These are phyloP conservation scores for Lichenostomus cassidix DNA, from an alignment of 2,113 vertebrate species.

Conservation along the genomic window DNA sequence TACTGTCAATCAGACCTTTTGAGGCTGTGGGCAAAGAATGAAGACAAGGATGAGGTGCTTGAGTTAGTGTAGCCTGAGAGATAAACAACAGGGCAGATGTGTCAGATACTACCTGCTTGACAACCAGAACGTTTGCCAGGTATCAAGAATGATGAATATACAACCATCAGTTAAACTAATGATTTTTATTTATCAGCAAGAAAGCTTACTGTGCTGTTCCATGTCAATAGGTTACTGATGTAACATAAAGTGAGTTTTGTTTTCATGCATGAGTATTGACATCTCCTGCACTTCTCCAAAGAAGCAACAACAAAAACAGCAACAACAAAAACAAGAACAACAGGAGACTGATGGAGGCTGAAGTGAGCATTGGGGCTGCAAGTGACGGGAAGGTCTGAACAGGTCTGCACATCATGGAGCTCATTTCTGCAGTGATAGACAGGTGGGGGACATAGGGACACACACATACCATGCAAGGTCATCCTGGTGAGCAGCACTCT, in stretches of 20 bases:
- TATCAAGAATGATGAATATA: conserved; percentile 41
- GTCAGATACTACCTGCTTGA: conserved; percentile 48
- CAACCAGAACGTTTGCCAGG: conserved; percentile 19
- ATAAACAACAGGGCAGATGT: conserved; percentile 69
- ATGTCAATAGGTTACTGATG: background rate
- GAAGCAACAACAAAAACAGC: background rate
- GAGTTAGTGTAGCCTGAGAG: background rate
- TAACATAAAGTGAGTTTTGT: background rate
- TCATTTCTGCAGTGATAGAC: background rate
- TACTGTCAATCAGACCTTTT: background rate
- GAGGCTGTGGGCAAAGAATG: background rate
- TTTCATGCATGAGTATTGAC: background rate
- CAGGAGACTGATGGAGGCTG: background rate
- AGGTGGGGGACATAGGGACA: background rate
- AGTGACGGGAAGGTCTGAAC: background rate
- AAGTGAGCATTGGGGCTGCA: background rate
- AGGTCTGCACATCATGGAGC: background rate
- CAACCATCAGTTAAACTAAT: background rate
- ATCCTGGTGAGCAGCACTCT: background rate
- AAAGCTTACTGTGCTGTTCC: background rate
- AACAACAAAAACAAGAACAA: background rate
- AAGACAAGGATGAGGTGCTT: background rate
- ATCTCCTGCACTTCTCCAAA: background rate
- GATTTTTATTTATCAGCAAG: conserved; percentile 4
- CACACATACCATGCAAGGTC: background rate